Conservation (phyloP, 2,797 vertebrate genomes). For the Chelmon rostratus region DNA sequence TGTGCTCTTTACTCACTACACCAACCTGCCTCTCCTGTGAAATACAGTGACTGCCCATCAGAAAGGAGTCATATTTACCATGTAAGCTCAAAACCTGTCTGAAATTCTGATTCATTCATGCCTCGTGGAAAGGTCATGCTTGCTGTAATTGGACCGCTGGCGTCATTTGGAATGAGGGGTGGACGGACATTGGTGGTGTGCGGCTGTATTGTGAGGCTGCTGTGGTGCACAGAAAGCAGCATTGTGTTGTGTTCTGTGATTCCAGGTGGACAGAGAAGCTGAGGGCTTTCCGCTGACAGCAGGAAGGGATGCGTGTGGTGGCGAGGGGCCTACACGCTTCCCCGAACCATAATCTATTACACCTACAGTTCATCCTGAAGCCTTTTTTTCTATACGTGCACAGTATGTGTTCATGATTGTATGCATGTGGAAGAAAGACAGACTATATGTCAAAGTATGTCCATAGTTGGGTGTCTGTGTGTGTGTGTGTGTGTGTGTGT, state of each 20-base stretch:
- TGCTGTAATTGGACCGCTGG: slow-evolving; percentile 34
- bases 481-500: slow-evolving; percentile 33
- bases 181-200: slow-evolving; percentile 36
- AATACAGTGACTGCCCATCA: neutral
- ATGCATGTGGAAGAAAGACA: slow-evolving; percentile 56
- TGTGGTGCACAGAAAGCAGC: slow-evolving; percentile 46
- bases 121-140: slow-evolving; percentile 26
- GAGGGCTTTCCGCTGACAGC: slow-evolving; percentile 57
- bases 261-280: slow-evolving; percentile 60
- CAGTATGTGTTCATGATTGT: slow-evolving; percentile 55
- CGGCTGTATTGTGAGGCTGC: slow-evolving; percentile 33
- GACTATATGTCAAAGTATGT: slow-evolving; percentile 51
- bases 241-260: slow-evolving; percentile 61
- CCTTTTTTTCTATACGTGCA: slow-evolving; percentile 41
- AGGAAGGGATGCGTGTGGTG: slow-evolving; percentile 66
- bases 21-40: slow-evolving; percentile 14
- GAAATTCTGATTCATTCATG: slow-evolving; percentile 29
- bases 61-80: slow-evolving; percentile 28
- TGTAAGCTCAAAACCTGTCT: slow-evolving; percentile 16
- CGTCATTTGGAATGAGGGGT: slow-evolving; percentile 41
- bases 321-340: slow-evolving; percentile 40
- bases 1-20: slow-evolving; percentile 1
- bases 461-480: slow-evolving; percentile 31
- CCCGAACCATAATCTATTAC: slow-evolving; percentile 60
- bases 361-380: slow-evolving; percentile 49